Evolutionary conservation across 2,888 invertebrate genomes (phyloP), one percentile per base, ranked within the genome.

Genomic region (Antheraea assamensis): DNA sequence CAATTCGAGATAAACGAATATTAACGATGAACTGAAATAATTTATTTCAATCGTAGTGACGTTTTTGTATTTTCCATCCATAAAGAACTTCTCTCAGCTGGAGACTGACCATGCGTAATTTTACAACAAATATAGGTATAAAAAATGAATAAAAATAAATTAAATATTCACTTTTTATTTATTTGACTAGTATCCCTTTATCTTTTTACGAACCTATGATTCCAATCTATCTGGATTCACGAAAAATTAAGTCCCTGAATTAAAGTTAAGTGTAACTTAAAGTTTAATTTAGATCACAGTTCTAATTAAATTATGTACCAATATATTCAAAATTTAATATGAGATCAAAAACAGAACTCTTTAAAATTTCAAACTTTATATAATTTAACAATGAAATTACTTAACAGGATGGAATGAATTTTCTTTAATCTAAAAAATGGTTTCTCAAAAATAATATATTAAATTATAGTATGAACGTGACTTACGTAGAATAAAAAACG

Each of bases 351-450:
- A 35, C 31, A 35, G 68, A 68, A 68, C 68, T 66, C 27, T 27
- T 27, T 1, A 68, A 31, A 35, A 35, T 35, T 13, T 17, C 30
- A 66, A 30, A 19, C 17, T 31, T 58, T 8, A 58, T 24, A 55
- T 21, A 4, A 66, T 30, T 68, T 35, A 21, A 68, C 31, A 31
- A 68, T 35, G 15, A 5, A 19, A 68, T 68, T 24, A 35, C 19
- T n/a, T 61, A 35, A 31, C 21, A 68, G 68, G 68, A 68, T 68
- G 68, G 68, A 68, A 68, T 68, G 68, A 68, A 35, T 35, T 68
- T 35, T 21, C 10, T 35, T 35, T 68, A 68, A 8, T 31, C 31
- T 31, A 21, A 66, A 35, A 68, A 35, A 35, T 0, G 1, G 4
- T 68, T 68, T 30, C 35, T 35, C 68, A 68, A 31, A 68, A 35